These are phyloP conservation scores for Macrotrachela quadricornifera DNA, from an alignment of 1,140 invertebrate genomes.

Conservation along the genomic window DNA sequence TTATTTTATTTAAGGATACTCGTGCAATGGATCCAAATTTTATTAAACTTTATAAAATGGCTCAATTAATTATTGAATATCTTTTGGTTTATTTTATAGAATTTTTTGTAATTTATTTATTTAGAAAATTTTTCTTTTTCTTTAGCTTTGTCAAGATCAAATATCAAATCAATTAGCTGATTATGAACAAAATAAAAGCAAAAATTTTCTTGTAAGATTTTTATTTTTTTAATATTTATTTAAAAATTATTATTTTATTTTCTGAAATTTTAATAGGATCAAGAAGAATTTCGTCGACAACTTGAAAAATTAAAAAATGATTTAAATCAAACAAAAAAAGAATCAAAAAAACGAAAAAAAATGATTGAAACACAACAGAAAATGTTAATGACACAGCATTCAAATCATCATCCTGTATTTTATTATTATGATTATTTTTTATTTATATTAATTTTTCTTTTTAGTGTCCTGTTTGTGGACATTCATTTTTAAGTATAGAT, in stretches of 20 bases:
- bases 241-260: no score
- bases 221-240: no score
- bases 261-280: conserved; percentile 12
- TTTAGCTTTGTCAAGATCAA: no score
- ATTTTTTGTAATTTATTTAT: not conserved
- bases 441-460: conserved; percentile 2
- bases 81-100: conserved; percentile 17
- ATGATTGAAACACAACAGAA: conserved; percentile 28
- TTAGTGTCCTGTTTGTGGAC: conserved; percentile 28
- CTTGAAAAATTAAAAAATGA: conserved; percentile 21
- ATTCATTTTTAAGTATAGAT: conserved; percentile 27
- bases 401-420: conserved; percentile 25
- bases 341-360: conserved; percentile 29
- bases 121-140: not conserved
- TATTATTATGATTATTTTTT: not conserved
- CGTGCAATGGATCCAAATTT: conserved; percentile 28
- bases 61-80: conserved; percentile 31
- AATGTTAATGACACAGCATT: conserved; percentile 20
- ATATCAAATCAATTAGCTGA: no score
- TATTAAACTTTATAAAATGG: conserved; percentile 28
- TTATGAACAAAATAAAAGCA: no score
- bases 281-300: conserved; percentile 16
- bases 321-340: conserved; percentile 23
- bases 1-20: conserved; percentile 16
- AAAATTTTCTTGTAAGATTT: no score